phyloP scores from a whole-genome alignment of 2,888 invertebrate genomes.

The Syrista parreyssii region DNA sequence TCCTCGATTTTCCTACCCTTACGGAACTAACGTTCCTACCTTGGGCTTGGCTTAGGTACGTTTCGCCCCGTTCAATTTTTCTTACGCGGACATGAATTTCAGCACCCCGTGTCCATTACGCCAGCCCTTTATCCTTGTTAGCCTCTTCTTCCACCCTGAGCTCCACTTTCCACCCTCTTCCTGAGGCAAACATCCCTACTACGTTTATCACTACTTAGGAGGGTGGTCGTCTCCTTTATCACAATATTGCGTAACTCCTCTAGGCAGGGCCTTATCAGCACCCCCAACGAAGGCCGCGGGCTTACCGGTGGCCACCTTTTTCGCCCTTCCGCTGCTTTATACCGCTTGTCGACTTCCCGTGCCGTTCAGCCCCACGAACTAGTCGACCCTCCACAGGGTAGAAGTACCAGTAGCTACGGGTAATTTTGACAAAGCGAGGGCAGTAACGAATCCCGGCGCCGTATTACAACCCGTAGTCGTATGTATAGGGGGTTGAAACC shows the following conservation, averaged over 20 bases:
- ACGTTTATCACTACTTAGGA: constrained; percentile 48
- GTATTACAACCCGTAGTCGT: not conserved
- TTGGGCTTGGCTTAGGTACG: not conserved
- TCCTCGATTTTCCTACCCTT: not conserved
- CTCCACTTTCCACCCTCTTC: constrained; percentile 19
- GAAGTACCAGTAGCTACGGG: not conserved
- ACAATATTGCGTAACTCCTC: constrained; percentile 48
- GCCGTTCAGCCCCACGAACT: not conserved
- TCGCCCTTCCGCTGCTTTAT: too few species aligned
- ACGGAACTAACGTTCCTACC: too few species aligned
- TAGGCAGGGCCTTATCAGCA: constrained; percentile 40
- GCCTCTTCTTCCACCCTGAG: constrained; percentile 14
- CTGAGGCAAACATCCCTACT: constrained; percentile 20
- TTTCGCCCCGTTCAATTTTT: constrained; percentile 33
- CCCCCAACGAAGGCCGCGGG: constrained; percentile 26
- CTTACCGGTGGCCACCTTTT: too few species aligned
- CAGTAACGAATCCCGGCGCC: not conserved
- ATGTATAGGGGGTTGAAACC: too few species aligned
- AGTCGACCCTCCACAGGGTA: constrained; percentile 1
- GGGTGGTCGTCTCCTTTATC: constrained; percentile 44
- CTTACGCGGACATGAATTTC: constrained; percentile 40
- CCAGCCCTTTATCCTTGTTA: constrained; percentile 45
- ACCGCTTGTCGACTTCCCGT: constrained; percentile 1
- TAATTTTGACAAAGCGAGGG: constrained; percentile 3
- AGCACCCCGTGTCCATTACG: constrained; percentile 39